Conservation (phyloP, 2,797 vertebrate species). For the Coccyzus lansbergi region DNA sequence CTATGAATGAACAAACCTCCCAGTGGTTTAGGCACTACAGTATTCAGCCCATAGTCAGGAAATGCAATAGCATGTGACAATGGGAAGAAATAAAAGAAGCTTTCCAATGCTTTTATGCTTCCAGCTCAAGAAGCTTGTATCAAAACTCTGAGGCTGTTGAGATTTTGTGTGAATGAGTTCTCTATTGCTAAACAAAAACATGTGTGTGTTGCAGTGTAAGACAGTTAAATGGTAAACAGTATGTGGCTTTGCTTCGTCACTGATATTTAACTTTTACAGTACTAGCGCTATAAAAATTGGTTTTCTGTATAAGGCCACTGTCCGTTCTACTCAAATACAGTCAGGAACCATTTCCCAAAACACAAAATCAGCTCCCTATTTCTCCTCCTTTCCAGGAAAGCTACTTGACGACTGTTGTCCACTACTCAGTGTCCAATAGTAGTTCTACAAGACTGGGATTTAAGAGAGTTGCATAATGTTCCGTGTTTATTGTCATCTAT, state of each 20-base stretch:
- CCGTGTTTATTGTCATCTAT: neutral
- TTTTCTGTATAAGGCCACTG: neutral
- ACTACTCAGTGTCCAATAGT: neutral
- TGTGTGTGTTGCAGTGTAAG: constrained; percentile 1
- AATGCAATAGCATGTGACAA: constrained; percentile 65
- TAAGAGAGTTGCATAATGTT: neutral
- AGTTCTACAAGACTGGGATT: neutral
- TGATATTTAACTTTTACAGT: constrained; percentile 19
- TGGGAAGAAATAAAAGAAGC: constrained; percentile 43
- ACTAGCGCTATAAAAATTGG: neutral
- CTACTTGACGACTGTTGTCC: neutral
- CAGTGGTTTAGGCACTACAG: constrained; percentile 15
- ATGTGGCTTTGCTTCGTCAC: constrained; percentile 6
- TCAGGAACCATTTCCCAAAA: neutral
- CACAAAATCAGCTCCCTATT: neutral
- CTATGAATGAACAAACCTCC: constrained; percentile 46
- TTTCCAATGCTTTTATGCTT: constrained; percentile 42
- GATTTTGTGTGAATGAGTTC: constrained; percentile 53
- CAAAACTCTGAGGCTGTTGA: constrained; percentile 9
- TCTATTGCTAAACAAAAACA: constrained; percentile 43
- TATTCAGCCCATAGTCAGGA: constrained; percentile 46
- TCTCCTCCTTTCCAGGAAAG: neutral
- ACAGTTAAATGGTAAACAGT: constrained; percentile 21
- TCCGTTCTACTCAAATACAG: neutral
- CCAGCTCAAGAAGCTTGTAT: constrained; percentile 42